Evolutionary conservation across 1,140 invertebrate species (phyloP), one percentile per base, ranked within the genome.

Genomic region (Drosophila subobscura): DNA sequence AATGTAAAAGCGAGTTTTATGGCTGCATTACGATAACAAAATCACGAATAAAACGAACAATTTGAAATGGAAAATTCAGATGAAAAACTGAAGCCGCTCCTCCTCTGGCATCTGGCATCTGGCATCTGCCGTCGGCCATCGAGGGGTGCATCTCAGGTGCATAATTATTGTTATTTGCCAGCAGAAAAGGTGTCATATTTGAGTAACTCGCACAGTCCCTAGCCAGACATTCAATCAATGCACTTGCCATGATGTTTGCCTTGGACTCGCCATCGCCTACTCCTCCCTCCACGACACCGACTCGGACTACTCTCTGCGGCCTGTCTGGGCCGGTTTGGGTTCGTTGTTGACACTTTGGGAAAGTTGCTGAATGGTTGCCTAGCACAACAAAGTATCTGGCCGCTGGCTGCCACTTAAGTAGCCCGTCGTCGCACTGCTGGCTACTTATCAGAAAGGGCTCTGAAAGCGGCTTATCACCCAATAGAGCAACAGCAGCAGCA

Each of bases 271-370:
- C 47, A 22, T 49, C 41, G 49, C 42, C 42, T 37, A 27, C 27
- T 14, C n/a, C 5, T n/a, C n/a, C 4, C 4, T 6, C 37, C 22
- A 33, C 6, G 5, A n/a, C 45, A 25, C 37, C 10, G 41, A 46
- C 29, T 27, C 8, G 7, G 8, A 33, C 22, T 51, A 10, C 0
- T 33, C 7, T 14, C 0, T 7, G 10, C 14, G 37, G 3, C 6
- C 25, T 23, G 16, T 29, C 23, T 73, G 7, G 8, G 44, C 7
- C 29, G 27, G 59, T 60, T 53, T 72, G 61, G 47, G 47, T 23
- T 0, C 57, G 45, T 37, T 86, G 67, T 86, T 80, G 81, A 85
- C 80, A 80, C 64, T 57, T 66, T 80, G 81, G 54, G 80, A 85
- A 85, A 85, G 81, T 77, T 84, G 79, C 57, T 61, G 67, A 72